Percentiles rank a stretch among this genome's conserved stretches.
Evolutionary conservation across 2,888 invertebrate species (phyloP).

Genomic region (Drosophila helvetica): DNA sequence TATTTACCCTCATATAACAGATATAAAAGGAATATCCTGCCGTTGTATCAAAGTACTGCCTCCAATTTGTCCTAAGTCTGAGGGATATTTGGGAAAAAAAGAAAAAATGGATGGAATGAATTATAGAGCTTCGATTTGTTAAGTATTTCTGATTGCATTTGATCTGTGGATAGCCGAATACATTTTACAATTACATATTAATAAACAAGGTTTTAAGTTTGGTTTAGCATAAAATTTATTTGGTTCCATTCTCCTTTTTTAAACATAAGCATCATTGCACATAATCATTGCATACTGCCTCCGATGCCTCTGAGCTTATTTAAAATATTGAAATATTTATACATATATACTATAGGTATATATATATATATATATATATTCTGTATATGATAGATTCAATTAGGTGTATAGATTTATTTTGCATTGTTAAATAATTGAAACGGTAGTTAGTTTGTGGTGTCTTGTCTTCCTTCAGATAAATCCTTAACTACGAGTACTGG

Average conservation of each 20-base stretch:
- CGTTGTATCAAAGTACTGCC: no score
- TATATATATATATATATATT: constrained; percentile 38
- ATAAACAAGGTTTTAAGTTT: background rate
- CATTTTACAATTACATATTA: no score
- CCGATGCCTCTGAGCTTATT: constrained; percentile 27
- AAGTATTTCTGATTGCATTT: no score
- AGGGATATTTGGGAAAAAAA: no score
- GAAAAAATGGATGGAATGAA: no score
- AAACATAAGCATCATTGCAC: constrained; percentile 44
- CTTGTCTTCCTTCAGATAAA: constrained; percentile 44
- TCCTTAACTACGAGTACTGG: constrained; percentile 50
- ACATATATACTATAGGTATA: constrained; percentile 33
- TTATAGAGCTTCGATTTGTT: no score
- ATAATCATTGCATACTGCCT: constrained; percentile 2
- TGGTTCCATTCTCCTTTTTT: constrained; percentile 56
- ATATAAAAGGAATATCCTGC: no score
- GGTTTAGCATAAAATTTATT: constrained; percentile 64
- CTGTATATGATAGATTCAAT: constrained; percentile 55
- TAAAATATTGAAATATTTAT: constrained; percentile 35
- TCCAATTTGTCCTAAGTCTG: no score
- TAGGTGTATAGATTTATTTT: constrained; percentile 47
- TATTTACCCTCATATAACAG: no score
- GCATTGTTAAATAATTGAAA: constrained; percentile 69
- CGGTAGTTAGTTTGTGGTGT: constrained; percentile 62
- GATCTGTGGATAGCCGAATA: no score